These are phyloP conservation scores for Hedychridium roseum DNA, from an alignment of 2,888 invertebrate genomes.

Conservation along the genomic window DNA sequence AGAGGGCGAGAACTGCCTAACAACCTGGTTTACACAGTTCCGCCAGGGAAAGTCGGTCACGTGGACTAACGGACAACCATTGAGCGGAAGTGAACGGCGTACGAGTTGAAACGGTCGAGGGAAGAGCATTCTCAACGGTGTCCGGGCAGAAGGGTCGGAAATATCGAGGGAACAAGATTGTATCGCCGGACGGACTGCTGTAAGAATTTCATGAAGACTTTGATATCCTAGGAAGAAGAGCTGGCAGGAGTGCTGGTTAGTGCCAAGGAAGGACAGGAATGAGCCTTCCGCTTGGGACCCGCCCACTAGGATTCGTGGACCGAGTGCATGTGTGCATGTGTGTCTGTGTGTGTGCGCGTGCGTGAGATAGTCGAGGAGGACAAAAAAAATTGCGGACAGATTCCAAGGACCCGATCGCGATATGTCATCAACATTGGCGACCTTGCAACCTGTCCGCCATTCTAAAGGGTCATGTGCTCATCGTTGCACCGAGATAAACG, in stretches of 20 bases:
- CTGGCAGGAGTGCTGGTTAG: conserved; percentile 20
- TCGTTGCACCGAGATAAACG: background rate
- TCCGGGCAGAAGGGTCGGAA: too few relatives aligned
- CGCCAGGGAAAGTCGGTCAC: too few relatives aligned
- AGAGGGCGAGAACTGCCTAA: too few relatives aligned
- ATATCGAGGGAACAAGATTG: too few relatives aligned
- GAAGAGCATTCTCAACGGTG: too few relatives aligned
- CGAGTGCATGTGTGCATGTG: background rate
- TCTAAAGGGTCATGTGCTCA: background rate
- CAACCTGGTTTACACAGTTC: too few relatives aligned
- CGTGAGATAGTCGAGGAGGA: conserved; percentile 1
- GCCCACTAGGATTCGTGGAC: conserved; percentile 1
- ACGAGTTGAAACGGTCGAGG: too few relatives aligned
- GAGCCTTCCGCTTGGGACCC: conserved; percentile 8
- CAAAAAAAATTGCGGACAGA: conserved; percentile 39
- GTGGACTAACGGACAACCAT: too few relatives aligned
- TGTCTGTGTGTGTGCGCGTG: conserved; percentile 18
- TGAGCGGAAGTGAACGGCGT: too few relatives aligned
- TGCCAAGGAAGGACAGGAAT: conserved; percentile 18
- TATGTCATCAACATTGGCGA: background rate
- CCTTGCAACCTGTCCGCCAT: conserved; percentile 44
- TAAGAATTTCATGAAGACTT: too few relatives aligned
- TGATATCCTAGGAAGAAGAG: too few relatives aligned
- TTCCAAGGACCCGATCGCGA: conserved; percentile 29
- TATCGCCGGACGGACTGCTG: too few relatives aligned